Evolutionary conservation across 2,113 vertebrate genomes (phyloP), one percentile per base, ranked within the genome.

Genomic region (Oreamnos americanus): DNA sequence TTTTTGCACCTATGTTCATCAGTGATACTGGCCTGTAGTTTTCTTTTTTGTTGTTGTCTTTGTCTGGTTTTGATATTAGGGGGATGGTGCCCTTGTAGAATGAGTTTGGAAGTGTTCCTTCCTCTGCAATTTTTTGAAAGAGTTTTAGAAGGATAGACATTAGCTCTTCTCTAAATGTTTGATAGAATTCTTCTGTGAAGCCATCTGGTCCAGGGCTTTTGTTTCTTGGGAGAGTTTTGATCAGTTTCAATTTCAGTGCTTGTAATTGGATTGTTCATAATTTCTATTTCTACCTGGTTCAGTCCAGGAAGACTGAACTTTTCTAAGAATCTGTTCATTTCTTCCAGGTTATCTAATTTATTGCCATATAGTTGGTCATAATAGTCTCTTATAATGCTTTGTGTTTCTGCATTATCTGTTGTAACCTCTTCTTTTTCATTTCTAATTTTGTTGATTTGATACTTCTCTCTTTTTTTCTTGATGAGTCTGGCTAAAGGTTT

Each of bases 31-130:
- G 30, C 62, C 62, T n/a, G 30, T n/a, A 64, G 62, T n/a, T 33
- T 33, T 33, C 60, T 62, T 62, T 62, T 15, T 62, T 33, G 60
- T 33, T 64, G 6, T 62, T 30, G 62, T 64, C 1, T 17, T n/a
- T 64, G 60, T 33, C 30, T 64, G 62, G 30, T n/a, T 64, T 64
- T 64, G 62, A 15, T 64, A 17, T 64, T 9, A 64, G 62, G 62
- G 15, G n/a, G 1, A n/a, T 64, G 15, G 62, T 64, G 62, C 30
- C 15, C 0, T 64, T 33, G 0, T 9, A 64, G 30, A 17, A n/a
- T 64, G 62, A 64, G 15, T 64, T 64, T 17, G 30, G 15, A 64
- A n/a, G 15, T n/a, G 62, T 64, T 4, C 30, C 62, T 64, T 17
- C 62, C 62, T 64, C 62, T 64, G 62, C 0, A 17, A 64, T 17